A percentile compares a stretch with the other conserved stretches of the same genome.
phyloP scores from a whole-genome alignment of 2,797 vertebrate species.

The Mycteria americana region DNA sequence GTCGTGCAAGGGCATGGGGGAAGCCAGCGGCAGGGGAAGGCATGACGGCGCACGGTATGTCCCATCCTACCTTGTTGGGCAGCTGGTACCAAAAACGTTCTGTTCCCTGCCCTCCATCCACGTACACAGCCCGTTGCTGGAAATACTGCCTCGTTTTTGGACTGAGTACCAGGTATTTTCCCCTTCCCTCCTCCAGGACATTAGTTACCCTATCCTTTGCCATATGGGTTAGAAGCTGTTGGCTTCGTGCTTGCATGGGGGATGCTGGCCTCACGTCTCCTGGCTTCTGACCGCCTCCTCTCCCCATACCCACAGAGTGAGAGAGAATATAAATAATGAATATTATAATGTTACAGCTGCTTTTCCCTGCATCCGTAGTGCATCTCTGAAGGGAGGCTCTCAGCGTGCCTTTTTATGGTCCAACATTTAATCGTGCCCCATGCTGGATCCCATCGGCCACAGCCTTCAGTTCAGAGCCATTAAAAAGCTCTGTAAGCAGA shows the following conservation, averaged over 20 bases:
- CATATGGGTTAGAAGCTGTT: not conserved
- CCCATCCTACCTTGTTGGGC: not conserved
- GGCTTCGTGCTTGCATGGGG: not conserved
- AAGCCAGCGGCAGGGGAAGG: not conserved
- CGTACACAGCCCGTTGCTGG: rapidly evolving
- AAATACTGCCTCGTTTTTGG: not conserved
- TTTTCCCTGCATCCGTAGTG: not conserved
- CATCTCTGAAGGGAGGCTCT: not conserved
- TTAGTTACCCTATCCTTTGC: not conserved
- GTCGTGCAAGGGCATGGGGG: not conserved
- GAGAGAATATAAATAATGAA: not conserved
- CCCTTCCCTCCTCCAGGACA: not conserved
- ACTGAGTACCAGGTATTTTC: not conserved
- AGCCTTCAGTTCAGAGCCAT: not conserved
- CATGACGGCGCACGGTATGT: rapidly evolving
- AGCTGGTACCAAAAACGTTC: not conserved
- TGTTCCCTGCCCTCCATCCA: not conserved
- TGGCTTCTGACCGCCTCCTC: not conserved
- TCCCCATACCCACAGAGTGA: not conserved
- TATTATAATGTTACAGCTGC: not conserved
- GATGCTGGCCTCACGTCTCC: not conserved
- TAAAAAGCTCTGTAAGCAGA: not conserved
- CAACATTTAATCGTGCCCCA: rapidly evolving
- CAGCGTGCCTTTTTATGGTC: no score
- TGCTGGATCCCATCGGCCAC: not conserved